These are phyloP conservation scores for Heliothis virescens DNA, from an alignment of 1,140 invertebrate genomes.

Conservation along the genomic window DNA sequence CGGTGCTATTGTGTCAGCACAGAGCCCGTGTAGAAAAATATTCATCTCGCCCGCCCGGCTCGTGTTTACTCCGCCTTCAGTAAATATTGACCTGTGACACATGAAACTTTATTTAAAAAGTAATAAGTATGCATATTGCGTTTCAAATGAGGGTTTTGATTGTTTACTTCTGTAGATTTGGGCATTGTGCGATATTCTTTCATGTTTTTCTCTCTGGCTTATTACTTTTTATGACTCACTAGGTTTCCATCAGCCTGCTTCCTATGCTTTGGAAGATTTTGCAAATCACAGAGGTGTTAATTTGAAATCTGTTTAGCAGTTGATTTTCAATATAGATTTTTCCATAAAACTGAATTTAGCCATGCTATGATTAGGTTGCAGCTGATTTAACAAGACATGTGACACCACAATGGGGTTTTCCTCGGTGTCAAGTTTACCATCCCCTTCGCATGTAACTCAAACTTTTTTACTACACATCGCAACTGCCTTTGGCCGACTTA, in stretches of 20 bases:
- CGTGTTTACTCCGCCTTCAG: conserved; percentile 43
- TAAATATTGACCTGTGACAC: conserved; percentile 43
- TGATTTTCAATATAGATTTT: not conserved
- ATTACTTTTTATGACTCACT: not conserved
- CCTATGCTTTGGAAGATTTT: not conserved
- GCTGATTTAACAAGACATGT: conserved; percentile 7
- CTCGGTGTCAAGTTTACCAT: conserved; percentile 17
- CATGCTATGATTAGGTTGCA: too few relatives aligned
- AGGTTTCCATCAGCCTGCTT: not conserved
- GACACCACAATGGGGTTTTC: conserved; percentile 12
- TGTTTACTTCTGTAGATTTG: conserved; percentile 1
- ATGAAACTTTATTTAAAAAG: conserved; percentile 43
- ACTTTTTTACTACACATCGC: not conserved
- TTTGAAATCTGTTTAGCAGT: not conserved
- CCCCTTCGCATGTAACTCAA: not conserved
- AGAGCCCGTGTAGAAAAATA: conserved; percentile 46
- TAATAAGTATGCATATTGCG: conserved; percentile 13
- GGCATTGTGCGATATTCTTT: not conserved
- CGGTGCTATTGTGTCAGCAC: conserved; percentile 41
- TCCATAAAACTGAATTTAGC: not conserved
- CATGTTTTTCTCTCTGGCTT: not conserved
- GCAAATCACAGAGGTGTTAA: not conserved
- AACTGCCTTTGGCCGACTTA: conserved; percentile 1
- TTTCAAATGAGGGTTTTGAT: conserved; percentile 3
- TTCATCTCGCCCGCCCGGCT: conserved; percentile 34